Conservation (phyloP, 2,888 invertebrate species). For the Phalangium opilio region DNA sequence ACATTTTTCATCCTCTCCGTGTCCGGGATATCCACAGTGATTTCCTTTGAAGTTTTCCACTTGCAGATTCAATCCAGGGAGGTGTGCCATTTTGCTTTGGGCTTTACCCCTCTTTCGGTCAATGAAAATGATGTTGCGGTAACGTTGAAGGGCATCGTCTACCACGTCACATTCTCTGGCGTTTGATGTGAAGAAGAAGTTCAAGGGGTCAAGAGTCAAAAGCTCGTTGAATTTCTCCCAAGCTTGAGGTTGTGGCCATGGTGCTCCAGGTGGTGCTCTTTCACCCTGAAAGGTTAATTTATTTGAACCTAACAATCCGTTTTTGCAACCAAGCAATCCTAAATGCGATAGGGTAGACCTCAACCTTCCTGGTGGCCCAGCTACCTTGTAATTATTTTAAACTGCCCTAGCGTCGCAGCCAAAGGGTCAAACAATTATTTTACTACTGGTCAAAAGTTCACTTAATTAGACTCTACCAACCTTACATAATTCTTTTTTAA, state of each 20-base stretch:
- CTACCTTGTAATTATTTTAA: no score
- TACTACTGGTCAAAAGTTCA: no score
- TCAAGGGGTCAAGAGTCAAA: constrained; percentile 20
- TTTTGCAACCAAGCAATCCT: no score
- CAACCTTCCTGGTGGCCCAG: no score
- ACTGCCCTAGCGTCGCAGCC: no score
- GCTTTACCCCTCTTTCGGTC: constrained; percentile 1
- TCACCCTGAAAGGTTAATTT: constrained; percentile 21
- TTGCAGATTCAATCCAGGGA: constrained; percentile 14
- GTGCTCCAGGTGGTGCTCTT: constrained; percentile 25
- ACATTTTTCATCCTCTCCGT: constrained; percentile 20
- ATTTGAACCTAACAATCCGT: no score
- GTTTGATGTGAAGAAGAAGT: constrained; percentile 20
- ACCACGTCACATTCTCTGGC: constrained; percentile 25
- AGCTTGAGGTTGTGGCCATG: constrained; percentile 26
- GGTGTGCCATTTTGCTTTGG: background rate
- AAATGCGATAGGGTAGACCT: no score
- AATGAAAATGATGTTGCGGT: constrained; percentile 16
- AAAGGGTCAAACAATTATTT: no score
- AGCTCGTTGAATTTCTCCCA: constrained; percentile 16
- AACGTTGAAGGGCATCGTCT: constrained; percentile 24
- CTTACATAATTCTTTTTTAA: no score
- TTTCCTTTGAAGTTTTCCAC: constrained; percentile 6
- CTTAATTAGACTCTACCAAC: no score
- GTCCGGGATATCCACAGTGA: constrained; percentile 21